phyloP scores from a whole-genome alignment of 2,797 vertebrate species.

The Coracias cyanogaster region DNA sequence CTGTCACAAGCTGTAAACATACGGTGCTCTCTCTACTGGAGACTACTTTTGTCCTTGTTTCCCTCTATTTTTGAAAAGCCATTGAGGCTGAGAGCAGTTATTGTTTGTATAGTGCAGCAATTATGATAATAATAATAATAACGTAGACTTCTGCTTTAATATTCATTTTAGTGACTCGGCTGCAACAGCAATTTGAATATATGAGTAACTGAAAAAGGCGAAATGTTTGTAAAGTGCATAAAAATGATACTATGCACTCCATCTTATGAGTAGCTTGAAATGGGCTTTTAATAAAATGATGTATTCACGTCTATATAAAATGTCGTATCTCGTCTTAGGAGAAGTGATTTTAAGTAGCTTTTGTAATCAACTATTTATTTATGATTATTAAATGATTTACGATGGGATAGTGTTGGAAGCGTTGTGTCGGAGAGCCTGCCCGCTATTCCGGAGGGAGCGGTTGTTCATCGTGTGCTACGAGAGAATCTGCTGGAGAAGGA shows the following conservation, averaged over 20 bases:
- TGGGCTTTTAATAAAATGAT: constrained; percentile 22
- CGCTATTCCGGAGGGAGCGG: background rate
- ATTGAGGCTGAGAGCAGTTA: background rate
- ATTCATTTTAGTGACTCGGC: background rate
- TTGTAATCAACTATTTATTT: constrained; percentile 40
- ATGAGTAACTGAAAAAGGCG: background rate
- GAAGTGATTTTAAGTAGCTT: constrained; percentile 27
- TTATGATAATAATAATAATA: background rate
- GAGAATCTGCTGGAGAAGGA: background rate
- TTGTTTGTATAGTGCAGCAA: constrained; percentile 2
- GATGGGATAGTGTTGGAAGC: background rate
- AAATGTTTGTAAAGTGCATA: background rate
- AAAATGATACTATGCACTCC: background rate
- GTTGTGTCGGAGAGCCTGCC: background rate
- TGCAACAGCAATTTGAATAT: background rate
- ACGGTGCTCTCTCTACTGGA: background rate
- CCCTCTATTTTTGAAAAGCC: background rate
- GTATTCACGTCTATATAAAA: background rate
- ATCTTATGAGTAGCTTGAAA: background rate
- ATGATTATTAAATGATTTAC: background rate
- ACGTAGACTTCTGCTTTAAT: background rate
- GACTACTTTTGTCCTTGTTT: background rate
- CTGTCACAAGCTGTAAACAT: background rate
- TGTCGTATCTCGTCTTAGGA: background rate
- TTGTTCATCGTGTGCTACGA: background rate